Base-by-base conservation (phyloP, 2,888 invertebrate species). In the Melieria crassipennis region DNA sequence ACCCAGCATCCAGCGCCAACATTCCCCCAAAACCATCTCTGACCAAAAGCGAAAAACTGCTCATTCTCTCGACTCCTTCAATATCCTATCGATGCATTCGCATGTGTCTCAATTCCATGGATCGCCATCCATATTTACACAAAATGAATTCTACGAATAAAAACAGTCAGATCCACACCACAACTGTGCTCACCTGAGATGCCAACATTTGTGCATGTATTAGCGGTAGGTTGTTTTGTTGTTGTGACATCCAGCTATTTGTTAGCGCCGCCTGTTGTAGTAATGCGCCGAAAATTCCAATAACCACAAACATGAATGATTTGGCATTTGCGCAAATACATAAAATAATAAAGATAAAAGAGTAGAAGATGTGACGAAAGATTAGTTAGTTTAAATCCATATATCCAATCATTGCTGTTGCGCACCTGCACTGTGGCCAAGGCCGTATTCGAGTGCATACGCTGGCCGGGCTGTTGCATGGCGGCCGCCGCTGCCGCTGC, bases 161-260 rank as follows among this genome's bases (percentile, higher is more conserved):
- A 30, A 30, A 30, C 30, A 30, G 30, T 30, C 30, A 30, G 30
- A 1, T 30, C 30, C 30, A 30, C 1, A 30, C 3, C 30, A 30
- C 2, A 1, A 16, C 2, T 42, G 60, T 60, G 76, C 79, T 79
- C 74, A 80, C 80, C 79, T 81, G 81, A 73, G 80, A 77, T 64
- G 86, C 85, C 81, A 85, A 79, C 84, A 85, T 86, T 81, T 85
- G 85, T 64, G 86, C 85, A 76, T 85, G 86, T 47, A 86, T 79
- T 76, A 86, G 79, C 46, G 83, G 83, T 30, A 30, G 30, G 30
- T 30, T 30, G 30, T 30, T 30, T 30, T 30, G 30, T 73, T 82
- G 84, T 70, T 79, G 80, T 55, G 83, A 78, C 82, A 86, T 85
- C 85, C 85, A 85, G 46, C 84, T 83, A 74, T 78, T 83, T 66